Evolutionary conservation across 92 coral and sea anemone genomes (phyloP).

Genomic region (Scolanthus callimorphus): DNA sequence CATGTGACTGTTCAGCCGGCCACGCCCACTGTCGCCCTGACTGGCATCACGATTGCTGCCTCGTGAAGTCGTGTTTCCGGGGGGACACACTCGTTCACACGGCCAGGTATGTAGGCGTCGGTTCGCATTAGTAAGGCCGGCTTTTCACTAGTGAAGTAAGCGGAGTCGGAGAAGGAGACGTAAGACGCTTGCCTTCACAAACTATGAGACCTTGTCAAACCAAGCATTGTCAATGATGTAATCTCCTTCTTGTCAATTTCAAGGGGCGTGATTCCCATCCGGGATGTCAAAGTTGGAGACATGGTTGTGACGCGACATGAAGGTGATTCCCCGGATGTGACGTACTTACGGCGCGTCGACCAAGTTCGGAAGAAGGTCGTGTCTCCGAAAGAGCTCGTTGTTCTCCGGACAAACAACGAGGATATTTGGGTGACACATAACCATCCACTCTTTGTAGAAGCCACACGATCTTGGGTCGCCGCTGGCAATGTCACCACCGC

Average conservation of each 20-base stretch:
- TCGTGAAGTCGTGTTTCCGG: slow-evolving; percentile 78
- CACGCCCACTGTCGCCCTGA: slow-evolving; percentile 25
- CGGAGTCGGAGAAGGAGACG: too few species aligned
- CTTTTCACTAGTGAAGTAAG: too few species aligned
- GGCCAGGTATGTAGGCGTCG: too few species aligned
- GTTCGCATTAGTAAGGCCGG: too few species aligned
- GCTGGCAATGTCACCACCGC: slow-evolving; percentile 57
- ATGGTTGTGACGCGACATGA: slow-evolving; percentile 84
- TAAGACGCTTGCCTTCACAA: too few species aligned
- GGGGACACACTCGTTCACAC: slow-evolving; percentile 90
- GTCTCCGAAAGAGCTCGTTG: slow-evolving; percentile 49
- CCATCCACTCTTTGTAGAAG: slow-evolving; percentile 66
- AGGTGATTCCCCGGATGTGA: slow-evolving; percentile 59
- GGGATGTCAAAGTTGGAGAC: slow-evolving; percentile 63
- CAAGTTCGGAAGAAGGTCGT: slow-evolving; percentile 66
- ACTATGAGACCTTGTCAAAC: too few species aligned
- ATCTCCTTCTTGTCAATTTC: too few species aligned
- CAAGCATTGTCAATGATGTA: too few species aligned
- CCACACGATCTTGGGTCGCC: slow-evolving; percentile 55
- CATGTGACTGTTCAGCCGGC: slow-evolving; percentile 67
- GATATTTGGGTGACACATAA: slow-evolving; percentile 78
- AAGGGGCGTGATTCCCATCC: slow-evolving; percentile 72
- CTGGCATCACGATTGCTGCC: slow-evolving; percentile 88
- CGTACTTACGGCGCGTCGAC: slow-evolving; percentile 72
- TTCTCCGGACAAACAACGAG: slow-evolving; percentile 52